These are phyloP conservation scores for Genyomyrus donnyi DNA, from an alignment of 2,113 vertebrate genomes.

Conservation along the genomic window DNA sequence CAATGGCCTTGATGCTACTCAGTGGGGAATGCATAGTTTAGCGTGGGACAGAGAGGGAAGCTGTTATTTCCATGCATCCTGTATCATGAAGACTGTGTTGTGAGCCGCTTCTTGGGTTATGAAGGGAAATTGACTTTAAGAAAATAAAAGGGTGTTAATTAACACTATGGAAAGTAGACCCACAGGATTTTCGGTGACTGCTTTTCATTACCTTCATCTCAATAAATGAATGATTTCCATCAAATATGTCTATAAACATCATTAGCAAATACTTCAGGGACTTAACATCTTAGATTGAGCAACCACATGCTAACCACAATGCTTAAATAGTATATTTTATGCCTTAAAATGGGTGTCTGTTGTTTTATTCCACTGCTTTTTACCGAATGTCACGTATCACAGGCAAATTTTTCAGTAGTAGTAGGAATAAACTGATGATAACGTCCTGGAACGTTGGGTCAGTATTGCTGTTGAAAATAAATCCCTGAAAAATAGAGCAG, in stretches of 20 bases:
- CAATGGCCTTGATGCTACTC: constrained; percentile 3
- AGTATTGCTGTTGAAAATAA: neutral
- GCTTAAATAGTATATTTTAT: neutral
- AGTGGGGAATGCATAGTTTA: neutral
- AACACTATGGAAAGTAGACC: neutral
- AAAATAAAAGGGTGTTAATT: neutral
- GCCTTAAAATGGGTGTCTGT: neutral
- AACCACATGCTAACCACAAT: neutral
- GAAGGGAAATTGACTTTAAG: neutral
- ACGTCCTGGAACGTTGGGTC: neutral
- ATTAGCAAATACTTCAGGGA: neutral
- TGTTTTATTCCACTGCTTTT: neutral
- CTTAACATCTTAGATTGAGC: neutral
- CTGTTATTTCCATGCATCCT: neutral
- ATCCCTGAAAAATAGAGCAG: neutral
- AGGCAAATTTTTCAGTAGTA: neutral
- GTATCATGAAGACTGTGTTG: neutral
- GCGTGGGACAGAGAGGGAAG: neutral
- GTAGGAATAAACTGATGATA: neutral
- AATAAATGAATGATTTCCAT: neutral
- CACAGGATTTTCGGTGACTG: neutral
- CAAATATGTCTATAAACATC: neutral
- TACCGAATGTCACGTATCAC: neutral
- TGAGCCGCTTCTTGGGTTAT: neutral
- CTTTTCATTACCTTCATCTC: neutral